Base-by-base conservation (phyloP, 2,888 invertebrate species). In the Dusona sp. region DNA sequence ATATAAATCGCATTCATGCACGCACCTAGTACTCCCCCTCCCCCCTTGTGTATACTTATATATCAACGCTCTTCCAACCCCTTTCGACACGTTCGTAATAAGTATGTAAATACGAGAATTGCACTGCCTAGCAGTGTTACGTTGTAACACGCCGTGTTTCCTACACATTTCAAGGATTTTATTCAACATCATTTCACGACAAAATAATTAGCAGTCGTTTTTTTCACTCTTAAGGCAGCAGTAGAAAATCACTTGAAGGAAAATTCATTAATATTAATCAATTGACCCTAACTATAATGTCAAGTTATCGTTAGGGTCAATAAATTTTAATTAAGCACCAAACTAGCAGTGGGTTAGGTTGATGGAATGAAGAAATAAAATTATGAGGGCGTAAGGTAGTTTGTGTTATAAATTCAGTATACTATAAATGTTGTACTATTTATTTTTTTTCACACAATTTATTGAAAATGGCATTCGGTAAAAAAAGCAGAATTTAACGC, bases 101-200 rank as follows among this genome's bases (percentile, higher is more conserved):
- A 90, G 88, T 90, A 91, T 90, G 90, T 89, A 92, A 92, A 91
- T 91, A 89, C 85, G 84, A 51, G 54, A 79, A 61, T 72, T 61
- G 16, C 36, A 51, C 33, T 19, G 13, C 57, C 51, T 16, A 13
- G 61, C 61, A 61, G 16, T 29, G 29, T 61, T 61, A 29, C 61
- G 4, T 29, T 29, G 29, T 16, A 29, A 29, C 61, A 2, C 61
- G 29, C 16, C 29, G 57, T 29, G 29, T 67, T 36, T 67, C 36
- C 67, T 38, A 38, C 22, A 36, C 19, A 42, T 67, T 22, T 67
- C 38, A 67, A 38, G 22, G 42, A 68, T 36, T n/a, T n/a, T 38
- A 67, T 42, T 29, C 29, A 61, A 29, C 61, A 29, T 61, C 16
- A 16, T 61, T 61, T 29, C 29, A 61, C 61, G 61, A 61, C 29